A percentile compares a stretch with the other conserved stretches of the same genome.
Conservation (phyloP, 35 echinoderm and acorn worm genomes). For the Acanthaster planci region DNA sequence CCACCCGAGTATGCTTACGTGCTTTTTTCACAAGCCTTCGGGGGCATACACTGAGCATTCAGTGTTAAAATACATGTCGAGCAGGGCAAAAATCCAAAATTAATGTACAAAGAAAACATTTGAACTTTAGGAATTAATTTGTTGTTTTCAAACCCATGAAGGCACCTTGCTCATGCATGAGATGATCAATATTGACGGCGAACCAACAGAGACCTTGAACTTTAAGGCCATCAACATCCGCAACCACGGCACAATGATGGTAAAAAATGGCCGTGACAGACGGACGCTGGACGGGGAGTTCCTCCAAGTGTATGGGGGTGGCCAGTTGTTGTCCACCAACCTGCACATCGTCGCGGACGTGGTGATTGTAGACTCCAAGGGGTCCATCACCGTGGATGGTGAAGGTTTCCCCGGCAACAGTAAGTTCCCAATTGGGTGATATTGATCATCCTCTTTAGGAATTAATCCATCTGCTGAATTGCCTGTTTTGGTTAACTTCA, state of each 20-base stretch:
- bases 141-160: neutral
- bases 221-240: slow-evolving; percentile 70
- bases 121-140: too few relatives aligned
- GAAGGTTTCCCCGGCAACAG: slow-evolving; percentile 48
- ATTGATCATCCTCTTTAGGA: neutral
- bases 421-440: slow-evolving; percentile 16
- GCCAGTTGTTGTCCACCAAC: slow-evolving; percentile 53
- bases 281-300: slow-evolving; percentile 57
- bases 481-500: too few relatives aligned
- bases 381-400: slow-evolving; percentile 53
- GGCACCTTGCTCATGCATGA: slow-evolving; percentile 91
- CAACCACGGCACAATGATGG: slow-evolving; percentile 78
- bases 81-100: too few relatives aligned
- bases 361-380: slow-evolving; percentile 76
- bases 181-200: slow-evolving; percentile 79
- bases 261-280: slow-evolving; percentile 61
- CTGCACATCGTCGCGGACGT: slow-evolving; percentile 72
- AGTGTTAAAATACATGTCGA: too few relatives aligned
- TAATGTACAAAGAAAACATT: too few relatives aligned
- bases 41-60: too few relatives aligned
- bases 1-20: too few relatives aligned
- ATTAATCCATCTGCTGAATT: neutral
- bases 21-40: too few relatives aligned
- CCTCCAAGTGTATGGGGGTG: slow-evolving; percentile 82
- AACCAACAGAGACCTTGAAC: slow-evolving; percentile 61